Evolutionary conservation across 2,797 vertebrate species (phyloP).

Genomic region (Tapirus indicus): DNA sequence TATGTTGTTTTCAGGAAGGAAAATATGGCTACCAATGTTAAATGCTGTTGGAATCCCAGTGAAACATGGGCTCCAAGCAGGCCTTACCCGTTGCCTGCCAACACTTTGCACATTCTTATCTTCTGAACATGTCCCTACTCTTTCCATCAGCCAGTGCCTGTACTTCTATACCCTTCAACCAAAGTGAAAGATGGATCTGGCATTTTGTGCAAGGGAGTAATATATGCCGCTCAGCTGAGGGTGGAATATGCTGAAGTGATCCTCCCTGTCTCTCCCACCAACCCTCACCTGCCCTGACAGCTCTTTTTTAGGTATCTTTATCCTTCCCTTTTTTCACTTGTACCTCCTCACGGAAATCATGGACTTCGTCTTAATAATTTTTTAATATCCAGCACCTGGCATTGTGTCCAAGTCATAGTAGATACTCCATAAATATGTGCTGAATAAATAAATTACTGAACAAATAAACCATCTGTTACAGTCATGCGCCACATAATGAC

Average conservation of each 20-base stretch:
- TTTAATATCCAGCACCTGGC: background rate
- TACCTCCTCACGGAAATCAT: background rate
- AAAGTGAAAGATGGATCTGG: background rate
- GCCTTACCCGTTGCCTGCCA: background rate
- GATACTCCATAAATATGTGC: background rate
- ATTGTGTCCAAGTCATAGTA: background rate
- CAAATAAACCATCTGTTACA: background rate
- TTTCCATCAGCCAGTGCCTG: too few relatives aligned
- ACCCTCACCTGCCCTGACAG: background rate
- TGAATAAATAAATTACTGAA: conserved; percentile 14
- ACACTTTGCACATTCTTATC: too few relatives aligned
- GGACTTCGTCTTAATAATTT: background rate
- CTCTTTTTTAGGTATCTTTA: background rate
- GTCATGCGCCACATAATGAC: too few relatives aligned
- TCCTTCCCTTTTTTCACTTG: background rate
- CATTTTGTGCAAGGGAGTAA: background rate
- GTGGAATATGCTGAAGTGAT: rapidly evolving
- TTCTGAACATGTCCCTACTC: rapidly evolving
- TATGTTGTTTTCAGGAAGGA: background rate
- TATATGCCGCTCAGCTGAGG: rapidly evolving
- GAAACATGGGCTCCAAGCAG: too few relatives aligned
- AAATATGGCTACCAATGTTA: background rate
- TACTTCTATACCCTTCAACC: background rate
- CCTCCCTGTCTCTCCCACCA: too few relatives aligned
- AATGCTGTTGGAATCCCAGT: background rate